Base-by-base conservation (phyloP, 2,113 vertebrate genomes). In the Protobothrops mucrosquamatus region DNA sequence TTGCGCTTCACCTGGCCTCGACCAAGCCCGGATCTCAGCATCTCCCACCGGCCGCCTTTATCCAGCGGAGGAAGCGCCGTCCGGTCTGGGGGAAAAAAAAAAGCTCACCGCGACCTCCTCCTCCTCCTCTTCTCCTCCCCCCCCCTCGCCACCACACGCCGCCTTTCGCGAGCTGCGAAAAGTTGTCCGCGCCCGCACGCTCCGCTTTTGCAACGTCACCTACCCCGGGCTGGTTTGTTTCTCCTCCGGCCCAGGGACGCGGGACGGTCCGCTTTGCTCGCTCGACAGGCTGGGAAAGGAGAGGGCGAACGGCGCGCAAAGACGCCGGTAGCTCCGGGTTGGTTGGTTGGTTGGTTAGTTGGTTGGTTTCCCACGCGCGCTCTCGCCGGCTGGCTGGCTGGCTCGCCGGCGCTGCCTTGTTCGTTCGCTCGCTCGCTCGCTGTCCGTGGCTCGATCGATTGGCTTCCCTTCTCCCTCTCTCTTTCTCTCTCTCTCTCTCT, bases 401-500 rank as follows among this genome's bases (percentile, higher is more conserved):
- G 26, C 59, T 26, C 12, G 61, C 61, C 61, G 12, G 61, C 14
- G 12, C 4, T 6, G 29, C 6, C 14, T 34, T 39, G 69, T 7
- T 74, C 15, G 69, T 5, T 34, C n/a, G 26, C 29, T 14, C 54
- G 54, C 11, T 26, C 54, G 54, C 1, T 61, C 59, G 29, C 26
- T 69, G 61, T 69, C 61, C 26, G 61, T n/a, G 29, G 29, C 26
- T 26, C 61, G 61, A 69, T n/a, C 61, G 61, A 5, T 69, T n/a
- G 61, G 29, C 29, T 69, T n/a, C 61, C 23, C 57, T 59, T 59
- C 7, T 24, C 57, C 9, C 57, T 59, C 57, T 59, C 56, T 57
- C 18, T 24, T n/a, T n/a, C n/a, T n/a, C n/a, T n/a, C 57, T 59
- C 57, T 9, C 7, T 3, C 24, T 92, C 39, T 97, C 94, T 97